Percentiles rank a stretch among this genome's conserved stretches.
Evolutionary conservation across 1,140 invertebrate genomes (phyloP).

Genomic region (Drosophila persimilis): DNA sequence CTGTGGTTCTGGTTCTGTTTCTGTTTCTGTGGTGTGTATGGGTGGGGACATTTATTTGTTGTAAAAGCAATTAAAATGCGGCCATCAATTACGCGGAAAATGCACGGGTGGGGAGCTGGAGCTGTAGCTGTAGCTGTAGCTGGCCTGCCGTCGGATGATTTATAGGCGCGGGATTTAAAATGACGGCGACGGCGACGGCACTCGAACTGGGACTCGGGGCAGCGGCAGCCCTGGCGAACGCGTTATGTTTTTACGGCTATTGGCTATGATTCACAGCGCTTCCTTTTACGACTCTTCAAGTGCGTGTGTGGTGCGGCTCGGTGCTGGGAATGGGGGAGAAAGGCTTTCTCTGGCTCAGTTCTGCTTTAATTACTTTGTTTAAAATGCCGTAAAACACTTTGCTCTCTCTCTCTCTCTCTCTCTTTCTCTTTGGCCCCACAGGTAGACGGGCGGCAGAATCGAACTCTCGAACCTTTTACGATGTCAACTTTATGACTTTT

Average conservation of each 20-base stretch:
- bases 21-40: slow-evolving; percentile 10
- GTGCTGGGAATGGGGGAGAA: slow-evolving; percentile 29
- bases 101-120: slow-evolving; percentile 44
- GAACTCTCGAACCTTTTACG: slow-evolving; percentile 50
- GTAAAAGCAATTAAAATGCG: slow-evolving; percentile 75
- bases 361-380: slow-evolving; percentile 77
- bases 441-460: slow-evolving; percentile 33
- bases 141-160: slow-evolving; percentile 63
- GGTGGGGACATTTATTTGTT: slow-evolving; percentile 69
- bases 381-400: slow-evolving; percentile 71
- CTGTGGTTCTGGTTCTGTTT: slow-evolving; percentile 10
- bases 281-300: slow-evolving; percentile 52
- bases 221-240: not conserved
- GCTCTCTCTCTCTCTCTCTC: slow-evolving; percentile 9
- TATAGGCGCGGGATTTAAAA: slow-evolving; percentile 74
- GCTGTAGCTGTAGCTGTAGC: slow-evolving; percentile 22
- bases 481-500: slow-evolving; percentile 75
- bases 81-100: slow-evolving; percentile 77
- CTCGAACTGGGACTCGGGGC: slow-evolving; percentile 5
- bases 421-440: slow-evolving; percentile 17
- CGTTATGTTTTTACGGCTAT: slow-evolving; percentile 48
- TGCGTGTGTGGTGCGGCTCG: slow-evolving; percentile 13
- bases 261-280: slow-evolving; percentile 23
- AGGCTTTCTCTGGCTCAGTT: slow-evolving; percentile 44
- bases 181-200: slow-evolving; percentile 64